These are phyloP conservation scores for Thaleichthys pacificus DNA, from an alignment of 2,797 vertebrate genomes.

Conservation along the genomic window DNA sequence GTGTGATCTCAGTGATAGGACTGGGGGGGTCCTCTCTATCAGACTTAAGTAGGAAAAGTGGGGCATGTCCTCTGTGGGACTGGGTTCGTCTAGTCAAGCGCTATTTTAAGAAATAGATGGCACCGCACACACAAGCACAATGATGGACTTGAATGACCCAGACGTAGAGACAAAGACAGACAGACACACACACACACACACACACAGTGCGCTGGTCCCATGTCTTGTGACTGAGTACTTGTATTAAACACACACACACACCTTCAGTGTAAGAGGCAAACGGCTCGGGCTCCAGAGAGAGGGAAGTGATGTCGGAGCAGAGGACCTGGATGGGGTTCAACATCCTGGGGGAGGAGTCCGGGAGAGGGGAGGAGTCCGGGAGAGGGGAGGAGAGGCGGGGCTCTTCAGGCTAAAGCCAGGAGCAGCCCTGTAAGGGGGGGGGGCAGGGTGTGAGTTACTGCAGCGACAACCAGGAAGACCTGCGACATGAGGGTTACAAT, in stretches of 20 bases:
- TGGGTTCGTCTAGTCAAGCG: slow-evolving; percentile 36
- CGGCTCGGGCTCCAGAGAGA: slow-evolving; percentile 81
- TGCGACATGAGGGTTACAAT: not conserved
- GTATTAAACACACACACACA: slow-evolving; percentile 63
- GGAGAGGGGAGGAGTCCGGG: slow-evolving; percentile 70
- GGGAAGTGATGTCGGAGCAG: slow-evolving; percentile 81
- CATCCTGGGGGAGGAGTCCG: slow-evolving; percentile 79
- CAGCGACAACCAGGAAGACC: slow-evolving; percentile 35
- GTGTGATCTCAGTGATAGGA: slow-evolving; percentile 30
- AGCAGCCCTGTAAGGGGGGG: slow-evolving; percentile 78
- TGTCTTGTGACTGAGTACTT: not conserved
- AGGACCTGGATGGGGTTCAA: slow-evolving; percentile 82
- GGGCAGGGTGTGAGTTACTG: slow-evolving; percentile 69
- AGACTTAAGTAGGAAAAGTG: slow-evolving; percentile 20
- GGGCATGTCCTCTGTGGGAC: slow-evolving; percentile 35
- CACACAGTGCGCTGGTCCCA: slow-evolving; percentile 13
- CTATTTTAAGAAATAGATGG: slow-evolving; percentile 55
- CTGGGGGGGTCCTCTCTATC: not conserved
- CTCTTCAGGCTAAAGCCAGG: slow-evolving; percentile 81
- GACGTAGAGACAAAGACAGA: slow-evolving; percentile 23
- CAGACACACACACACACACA: slow-evolving; percentile 30
- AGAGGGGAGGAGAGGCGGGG: slow-evolving; percentile 72
- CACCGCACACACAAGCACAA: slow-evolving; percentile 35
- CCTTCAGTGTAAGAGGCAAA: slow-evolving; percentile 82
- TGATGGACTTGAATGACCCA: not conserved